phyloP scores from a whole-genome alignment of 1,140 invertebrate species.

The Epicauta chinensis region DNA sequence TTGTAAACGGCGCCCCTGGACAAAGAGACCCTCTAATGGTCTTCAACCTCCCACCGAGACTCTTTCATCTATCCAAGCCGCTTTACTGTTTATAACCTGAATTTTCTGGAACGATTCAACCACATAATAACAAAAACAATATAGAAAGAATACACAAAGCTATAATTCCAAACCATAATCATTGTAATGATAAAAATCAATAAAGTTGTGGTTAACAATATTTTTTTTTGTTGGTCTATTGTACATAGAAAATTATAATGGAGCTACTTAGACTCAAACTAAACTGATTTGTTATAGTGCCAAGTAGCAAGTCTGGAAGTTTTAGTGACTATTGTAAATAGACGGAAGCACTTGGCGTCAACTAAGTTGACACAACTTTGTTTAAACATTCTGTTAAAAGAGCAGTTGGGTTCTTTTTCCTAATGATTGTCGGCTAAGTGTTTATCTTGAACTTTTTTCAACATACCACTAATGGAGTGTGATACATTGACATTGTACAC shows the following conservation, averaged over 20 bases:
- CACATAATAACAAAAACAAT: no score
- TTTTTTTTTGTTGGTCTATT: not conserved
- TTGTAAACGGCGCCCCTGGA: slow-evolving; percentile 19
- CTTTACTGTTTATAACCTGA: slow-evolving; percentile 8
- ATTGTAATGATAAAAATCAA: not conserved
- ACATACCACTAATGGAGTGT: slow-evolving; percentile 15
- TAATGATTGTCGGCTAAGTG: slow-evolving; percentile 12
- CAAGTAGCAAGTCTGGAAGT: slow-evolving; percentile 15
- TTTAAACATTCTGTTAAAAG: slow-evolving; percentile 16
- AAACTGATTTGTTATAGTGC: slow-evolving; percentile 11
- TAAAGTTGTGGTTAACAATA: slow-evolving; percentile 1
- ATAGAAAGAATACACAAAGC: no score
- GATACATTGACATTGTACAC: slow-evolving; percentile 18
- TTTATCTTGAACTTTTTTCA: slow-evolving; percentile 12
- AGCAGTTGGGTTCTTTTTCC: slow-evolving; percentile 4
- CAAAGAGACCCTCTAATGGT: slow-evolving; percentile 20
- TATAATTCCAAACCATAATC: no score
- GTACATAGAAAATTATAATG: not conserved
- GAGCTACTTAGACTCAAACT: slow-evolving; percentile 7
- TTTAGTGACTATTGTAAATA: slow-evolving; percentile 16
- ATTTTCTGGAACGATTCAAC: not conserved
- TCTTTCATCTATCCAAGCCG: slow-evolving; percentile 17
- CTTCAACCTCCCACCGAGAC: slow-evolving; percentile 17
- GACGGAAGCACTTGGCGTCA: slow-evolving; percentile 14
- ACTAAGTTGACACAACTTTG: slow-evolving; percentile 16